These are phyloP conservation scores for Entomobrya proxima DNA, from an alignment of 2,888 invertebrate genomes.

Conservation along the genomic window DNA sequence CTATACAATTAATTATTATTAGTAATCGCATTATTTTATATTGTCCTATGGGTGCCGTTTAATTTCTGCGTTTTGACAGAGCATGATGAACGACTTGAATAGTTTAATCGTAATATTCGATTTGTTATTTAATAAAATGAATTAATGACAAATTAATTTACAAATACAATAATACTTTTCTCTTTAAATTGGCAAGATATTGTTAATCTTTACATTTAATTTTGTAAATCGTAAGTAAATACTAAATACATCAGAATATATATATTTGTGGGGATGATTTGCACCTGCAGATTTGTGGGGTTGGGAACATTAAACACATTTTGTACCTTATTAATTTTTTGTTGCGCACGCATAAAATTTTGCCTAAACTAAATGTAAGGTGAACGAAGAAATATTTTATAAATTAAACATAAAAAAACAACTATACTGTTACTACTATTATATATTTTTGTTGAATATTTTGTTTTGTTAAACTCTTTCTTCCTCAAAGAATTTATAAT, in stretches of 20 bases:
- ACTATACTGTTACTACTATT: not conserved
- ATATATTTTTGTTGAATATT: not conserved
- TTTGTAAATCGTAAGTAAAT: too few relatives aligned
- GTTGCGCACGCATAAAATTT: not conserved
- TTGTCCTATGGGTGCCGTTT: too few relatives aligned
- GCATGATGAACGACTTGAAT: too few relatives aligned
- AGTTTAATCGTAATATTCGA: too few relatives aligned
- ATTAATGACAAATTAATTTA: too few relatives aligned
- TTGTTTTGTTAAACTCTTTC: slow-evolving; percentile 1
- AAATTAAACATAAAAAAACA: not conserved
- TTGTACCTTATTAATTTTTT: not conserved
- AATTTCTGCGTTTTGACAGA: too few relatives aligned
- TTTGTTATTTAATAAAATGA: too few relatives aligned
- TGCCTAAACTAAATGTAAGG: not conserved
- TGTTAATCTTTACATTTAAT: too few relatives aligned
- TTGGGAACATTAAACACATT: not conserved
- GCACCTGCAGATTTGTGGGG: not conserved
- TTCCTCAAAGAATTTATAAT: not conserved
- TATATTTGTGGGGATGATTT: not conserved
- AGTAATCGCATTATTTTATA: too few relatives aligned
- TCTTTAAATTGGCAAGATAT: too few relatives aligned
- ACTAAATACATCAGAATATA: too few relatives aligned
- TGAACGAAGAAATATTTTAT: not conserved
- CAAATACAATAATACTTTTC: too few relatives aligned
- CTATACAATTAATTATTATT: not conserved